Percentiles rank a stretch among this genome's conserved stretches.
phyloP scores from a whole-genome alignment of 2,113 vertebrate genomes.

The Eudyptes chrysolophus region DNA sequence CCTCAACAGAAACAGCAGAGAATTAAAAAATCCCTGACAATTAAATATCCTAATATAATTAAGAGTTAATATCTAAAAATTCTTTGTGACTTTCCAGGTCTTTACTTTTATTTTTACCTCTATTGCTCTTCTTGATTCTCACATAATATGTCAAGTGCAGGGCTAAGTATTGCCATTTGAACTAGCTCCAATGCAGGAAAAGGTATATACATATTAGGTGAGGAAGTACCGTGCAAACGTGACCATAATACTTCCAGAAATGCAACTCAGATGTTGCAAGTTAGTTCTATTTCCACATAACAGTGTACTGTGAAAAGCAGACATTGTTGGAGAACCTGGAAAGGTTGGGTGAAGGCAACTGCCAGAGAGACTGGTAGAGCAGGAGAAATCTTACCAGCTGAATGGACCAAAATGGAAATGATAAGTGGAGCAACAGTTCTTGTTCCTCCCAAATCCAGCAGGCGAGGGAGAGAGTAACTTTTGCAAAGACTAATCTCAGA shows the following conservation, averaged over 20 bases:
- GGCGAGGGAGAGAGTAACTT: not conserved
- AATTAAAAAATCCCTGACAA: not conserved
- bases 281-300: not conserved
- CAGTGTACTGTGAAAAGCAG: not conserved
- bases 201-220: not conserved
- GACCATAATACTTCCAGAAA: not conserved
- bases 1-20: not conserved
- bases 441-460: not conserved
- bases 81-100: not conserved
- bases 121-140: not conserved
- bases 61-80: not conserved
- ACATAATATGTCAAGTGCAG: not conserved
- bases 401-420: not conserved
- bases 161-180: not conserved
- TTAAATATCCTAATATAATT: not conserved
- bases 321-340: not conserved
- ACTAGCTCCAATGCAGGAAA: not conserved
- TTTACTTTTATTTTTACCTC: not conserved
- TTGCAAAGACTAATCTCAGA: not conserved
- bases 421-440: not conserved
- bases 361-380: not conserved
- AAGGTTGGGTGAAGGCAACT: not conserved
- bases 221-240: not conserved
- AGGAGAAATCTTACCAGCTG: not conserved
- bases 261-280: not conserved